Evolutionary conservation across 2,888 invertebrate species (phyloP).

Genomic region (Anthrax anthrax): DNA sequence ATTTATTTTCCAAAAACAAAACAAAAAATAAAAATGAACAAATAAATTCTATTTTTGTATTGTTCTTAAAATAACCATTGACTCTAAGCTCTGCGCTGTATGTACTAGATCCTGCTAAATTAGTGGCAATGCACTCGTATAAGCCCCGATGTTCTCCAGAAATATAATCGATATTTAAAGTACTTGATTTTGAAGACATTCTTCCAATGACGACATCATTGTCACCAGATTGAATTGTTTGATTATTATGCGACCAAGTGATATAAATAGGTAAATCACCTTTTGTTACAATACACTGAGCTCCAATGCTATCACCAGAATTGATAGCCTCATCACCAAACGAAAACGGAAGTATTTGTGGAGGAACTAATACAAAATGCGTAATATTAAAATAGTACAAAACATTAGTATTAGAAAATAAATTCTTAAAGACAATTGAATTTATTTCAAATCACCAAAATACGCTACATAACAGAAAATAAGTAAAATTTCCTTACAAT

Average conservation of each 20-base stretch:
- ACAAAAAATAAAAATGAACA: background rate
- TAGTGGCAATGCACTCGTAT: conserved; percentile 49
- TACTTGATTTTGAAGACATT: conserved; percentile 37
- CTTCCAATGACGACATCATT: conserved; percentile 28
- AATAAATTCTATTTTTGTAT: conserved; percentile 11
- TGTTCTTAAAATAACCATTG: too few relatives aligned
- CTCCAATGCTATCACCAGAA: conserved; percentile 54
- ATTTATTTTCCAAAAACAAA: background rate
- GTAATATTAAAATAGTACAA: too few relatives aligned
- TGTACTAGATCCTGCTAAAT: conserved; percentile 39
- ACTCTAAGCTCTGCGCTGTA: conserved; percentile 34
- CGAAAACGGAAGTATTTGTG: conserved; percentile 55
- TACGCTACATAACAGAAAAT: too few relatives aligned
- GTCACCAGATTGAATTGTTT: conserved; percentile 27
- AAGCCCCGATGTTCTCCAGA: conserved; percentile 46
- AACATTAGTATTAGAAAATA: conserved; percentile 5
- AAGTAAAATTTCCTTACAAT: too few relatives aligned
- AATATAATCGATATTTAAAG: conserved; percentile 46
- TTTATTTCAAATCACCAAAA: conserved; percentile 34
- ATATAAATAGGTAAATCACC: conserved; percentile 54
- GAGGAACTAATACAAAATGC: conserved; percentile 37
- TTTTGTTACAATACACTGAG: conserved; percentile 44
- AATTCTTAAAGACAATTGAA: conserved; percentile 29
- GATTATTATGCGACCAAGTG: conserved; percentile 43
- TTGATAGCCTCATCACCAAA: conserved; percentile 58